phyloP scores from a whole-genome alignment of 2,888 invertebrate species.

The Mechanitis messenoides region DNA sequence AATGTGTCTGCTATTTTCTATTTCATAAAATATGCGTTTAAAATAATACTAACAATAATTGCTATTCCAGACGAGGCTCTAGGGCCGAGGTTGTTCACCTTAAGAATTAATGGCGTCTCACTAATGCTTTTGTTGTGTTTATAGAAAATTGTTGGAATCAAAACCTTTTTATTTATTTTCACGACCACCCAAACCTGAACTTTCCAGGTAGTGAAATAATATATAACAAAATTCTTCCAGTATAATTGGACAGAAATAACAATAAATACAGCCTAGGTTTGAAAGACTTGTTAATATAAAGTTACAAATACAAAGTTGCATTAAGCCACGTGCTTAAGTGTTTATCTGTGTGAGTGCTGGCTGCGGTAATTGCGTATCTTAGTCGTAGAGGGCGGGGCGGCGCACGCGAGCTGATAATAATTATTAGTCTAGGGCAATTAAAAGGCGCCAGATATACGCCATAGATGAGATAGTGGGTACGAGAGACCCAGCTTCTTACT shows the following conservation, averaged over 20 bases:
- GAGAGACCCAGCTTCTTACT: conserved; percentile 16
- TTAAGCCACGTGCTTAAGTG: conserved; percentile 46
- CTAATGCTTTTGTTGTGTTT: conserved; percentile 39
- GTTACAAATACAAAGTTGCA: conserved; percentile 31
- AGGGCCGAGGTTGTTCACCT: conserved; percentile 63
- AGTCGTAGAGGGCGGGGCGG: conserved; percentile 48
- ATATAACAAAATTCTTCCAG: no score
- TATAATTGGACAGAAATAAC: no score
- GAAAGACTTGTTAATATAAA: conserved; percentile 4
- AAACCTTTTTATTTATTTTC: conserved; percentile 3
- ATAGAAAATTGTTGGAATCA: conserved; percentile 2
- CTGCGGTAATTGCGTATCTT: conserved; percentile 48
- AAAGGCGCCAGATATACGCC: conserved; percentile 69
- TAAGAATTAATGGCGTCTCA: conserved; percentile 62
- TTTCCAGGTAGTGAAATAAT: no score
- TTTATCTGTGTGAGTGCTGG: conserved; percentile 29
- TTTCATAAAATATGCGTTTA: conserved; percentile 11
- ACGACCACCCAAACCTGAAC: no score
- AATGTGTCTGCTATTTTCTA: neutral
- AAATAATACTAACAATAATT: conserved; percentile 50
- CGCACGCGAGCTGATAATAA: conserved; percentile 70
- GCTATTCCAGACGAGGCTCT: conserved; percentile 64
- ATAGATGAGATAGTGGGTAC: conserved; percentile 41
- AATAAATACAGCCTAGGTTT: no score
- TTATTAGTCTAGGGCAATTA: conserved; percentile 71